Conservation (phyloP, 53 echinoderm and acorn worm genomes). For the Hippasteria phrygiana region DNA sequence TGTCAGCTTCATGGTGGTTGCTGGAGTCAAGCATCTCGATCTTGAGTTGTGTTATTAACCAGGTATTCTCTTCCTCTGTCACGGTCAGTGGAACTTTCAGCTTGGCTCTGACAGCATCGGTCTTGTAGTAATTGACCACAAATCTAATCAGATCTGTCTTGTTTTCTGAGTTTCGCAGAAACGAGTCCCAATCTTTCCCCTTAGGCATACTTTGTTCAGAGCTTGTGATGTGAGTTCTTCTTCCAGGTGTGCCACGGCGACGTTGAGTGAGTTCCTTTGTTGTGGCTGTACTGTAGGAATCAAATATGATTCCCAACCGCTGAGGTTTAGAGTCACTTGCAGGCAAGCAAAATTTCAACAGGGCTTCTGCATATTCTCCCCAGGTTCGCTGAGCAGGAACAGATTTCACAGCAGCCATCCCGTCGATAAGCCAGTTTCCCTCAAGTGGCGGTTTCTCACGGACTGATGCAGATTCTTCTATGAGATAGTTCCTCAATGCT, state of each 20-base stretch:
- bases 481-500: constrained; percentile 11
- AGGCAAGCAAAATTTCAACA: no score
- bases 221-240: constrained; percentile 21
- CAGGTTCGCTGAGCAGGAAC: constrained; percentile 21
- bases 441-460: neutral
- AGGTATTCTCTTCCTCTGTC: neutral
- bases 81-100: constrained; percentile 5
- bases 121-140: constrained; percentile 17
- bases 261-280: constrained; percentile 10
- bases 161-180: neutral
- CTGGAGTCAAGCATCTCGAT: neutral
- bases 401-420: constrained; percentile 14
- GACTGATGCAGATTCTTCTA: neutral
- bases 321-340: neutral
- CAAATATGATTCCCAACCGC: neutral
- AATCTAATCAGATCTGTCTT: neutral
- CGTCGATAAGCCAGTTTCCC: neutral
- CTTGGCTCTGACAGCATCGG: constrained; percentile 1
- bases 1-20: constrained; percentile 21
- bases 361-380: no score
- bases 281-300: constrained; percentile 11
- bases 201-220: constrained; percentile 17
- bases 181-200: constrained; percentile 8
- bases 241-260: constrained; percentile 9
- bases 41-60: neutral